Percentiles rank a stretch among this genome's conserved stretches.
These are phyloP conservation scores for Sprattus sprattus DNA, from an alignment of 2,113 vertebrate species.

Conservation along the genomic window DNA sequence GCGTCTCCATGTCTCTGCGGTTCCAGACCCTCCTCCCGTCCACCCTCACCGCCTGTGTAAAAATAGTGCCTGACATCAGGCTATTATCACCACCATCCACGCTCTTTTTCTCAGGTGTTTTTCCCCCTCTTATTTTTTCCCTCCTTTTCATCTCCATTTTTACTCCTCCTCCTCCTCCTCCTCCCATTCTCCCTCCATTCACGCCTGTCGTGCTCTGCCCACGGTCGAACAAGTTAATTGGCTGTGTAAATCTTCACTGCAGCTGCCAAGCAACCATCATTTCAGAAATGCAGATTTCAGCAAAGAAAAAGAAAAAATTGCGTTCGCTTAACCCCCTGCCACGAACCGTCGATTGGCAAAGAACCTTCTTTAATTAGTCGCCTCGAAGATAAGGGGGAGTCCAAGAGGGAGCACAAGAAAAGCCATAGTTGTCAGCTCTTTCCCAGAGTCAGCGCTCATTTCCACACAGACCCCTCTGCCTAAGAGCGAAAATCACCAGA, in stretches of 20 bases:
- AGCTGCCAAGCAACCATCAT: slow-evolving; percentile 23
- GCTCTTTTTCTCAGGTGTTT: slow-evolving; percentile 10
- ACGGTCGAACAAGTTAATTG: slow-evolving; percentile 25
- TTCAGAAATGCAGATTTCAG: slow-evolving; percentile 16
- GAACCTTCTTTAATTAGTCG: not conserved
- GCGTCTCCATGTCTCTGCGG: no score
- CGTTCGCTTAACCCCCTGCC: not conserved
- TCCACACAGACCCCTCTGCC: not conserved
- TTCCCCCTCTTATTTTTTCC: not conserved
- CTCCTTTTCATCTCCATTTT: not conserved
- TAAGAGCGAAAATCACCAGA: not conserved
- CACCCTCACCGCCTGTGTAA: slow-evolving; percentile 29
- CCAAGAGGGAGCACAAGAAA: not conserved
- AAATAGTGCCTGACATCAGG: slow-evolving; percentile 36
- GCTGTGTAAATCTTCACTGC: slow-evolving; percentile 16
- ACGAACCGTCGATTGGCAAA: not conserved
- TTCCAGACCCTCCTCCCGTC: not conserved
- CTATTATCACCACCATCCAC: slow-evolving; percentile 27
- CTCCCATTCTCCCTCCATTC: not conserved
- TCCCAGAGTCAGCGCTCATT: not conserved
- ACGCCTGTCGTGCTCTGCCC: not conserved
- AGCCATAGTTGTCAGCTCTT: not conserved
- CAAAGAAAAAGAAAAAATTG: not conserved
- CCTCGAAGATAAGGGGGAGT: not conserved
- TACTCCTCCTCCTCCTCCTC: not conserved